Conservation (phyloP, 1,140 invertebrate genomes). For the Pseudomyrmex pallidus region DNA sequence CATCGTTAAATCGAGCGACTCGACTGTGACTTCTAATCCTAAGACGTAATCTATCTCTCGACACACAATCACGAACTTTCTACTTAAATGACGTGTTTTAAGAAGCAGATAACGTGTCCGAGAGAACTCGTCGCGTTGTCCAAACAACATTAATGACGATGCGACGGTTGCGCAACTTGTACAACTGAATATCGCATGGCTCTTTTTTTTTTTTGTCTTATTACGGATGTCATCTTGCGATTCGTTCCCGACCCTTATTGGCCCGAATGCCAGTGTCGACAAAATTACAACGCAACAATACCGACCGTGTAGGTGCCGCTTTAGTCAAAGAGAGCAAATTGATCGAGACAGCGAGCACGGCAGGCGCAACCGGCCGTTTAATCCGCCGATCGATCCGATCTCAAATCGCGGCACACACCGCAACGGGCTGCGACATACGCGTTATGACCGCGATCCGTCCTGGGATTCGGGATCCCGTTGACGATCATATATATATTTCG, state of each 20-base stretch:
- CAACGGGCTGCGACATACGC: background rate
- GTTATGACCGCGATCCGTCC: background rate
- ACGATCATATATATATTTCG: too few relatives aligned
- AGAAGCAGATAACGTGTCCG: too few relatives aligned
- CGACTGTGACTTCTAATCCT: too few relatives aligned
- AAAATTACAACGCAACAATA: constrained; percentile 60
- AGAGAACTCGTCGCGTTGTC: too few relatives aligned
- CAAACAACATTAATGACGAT: too few relatives aligned
- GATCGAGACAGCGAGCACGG: constrained; percentile 41
- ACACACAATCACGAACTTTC: too few relatives aligned
- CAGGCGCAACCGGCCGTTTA: constrained; percentile 42
- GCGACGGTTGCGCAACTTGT: too few relatives aligned
- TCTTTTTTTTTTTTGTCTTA: too few relatives aligned
- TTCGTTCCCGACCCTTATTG: constrained; percentile 9
- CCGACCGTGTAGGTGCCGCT: constrained; percentile 57
- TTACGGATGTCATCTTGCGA: background rate
- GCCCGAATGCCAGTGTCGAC: constrained; percentile 39
- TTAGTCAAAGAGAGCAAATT: constrained; percentile 41
- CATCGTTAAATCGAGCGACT: too few relatives aligned
- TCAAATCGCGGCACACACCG: constrained; percentile 3
- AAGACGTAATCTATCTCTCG: too few relatives aligned
- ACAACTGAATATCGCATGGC: too few relatives aligned
- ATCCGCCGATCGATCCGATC: constrained; percentile 44
- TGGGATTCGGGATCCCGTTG: background rate
- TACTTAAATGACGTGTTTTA: too few relatives aligned